Percentiles rank a stretch among this genome's conserved stretches.
These are phyloP conservation scores for Pinna nobilis DNA, from an alignment of 1,140 invertebrate genomes.

Conservation along the genomic window DNA sequence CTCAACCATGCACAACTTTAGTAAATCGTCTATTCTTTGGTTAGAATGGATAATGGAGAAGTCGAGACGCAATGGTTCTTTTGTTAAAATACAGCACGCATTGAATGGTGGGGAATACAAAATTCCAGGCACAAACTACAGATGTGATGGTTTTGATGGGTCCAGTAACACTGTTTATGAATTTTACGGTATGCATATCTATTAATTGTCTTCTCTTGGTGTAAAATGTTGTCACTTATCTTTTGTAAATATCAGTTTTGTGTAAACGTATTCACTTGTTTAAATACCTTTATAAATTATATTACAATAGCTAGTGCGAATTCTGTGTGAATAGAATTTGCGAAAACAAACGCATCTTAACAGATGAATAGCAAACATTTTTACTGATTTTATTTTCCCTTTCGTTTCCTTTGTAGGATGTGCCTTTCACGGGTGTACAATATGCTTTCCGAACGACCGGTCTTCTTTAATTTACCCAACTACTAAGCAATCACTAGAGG, in stretches of 20 bases:
- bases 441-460: constrained; percentile 29
- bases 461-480: not conserved
- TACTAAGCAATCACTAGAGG: constrained; percentile 27
- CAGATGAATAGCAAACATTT: no score
- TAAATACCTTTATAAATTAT: no score
- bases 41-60: constrained; percentile 26
- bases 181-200: constrained; percentile 5
- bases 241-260: no score
- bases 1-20: constrained; percentile 18
- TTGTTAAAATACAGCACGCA: constrained; percentile 10
- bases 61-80: not conserved
- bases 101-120: constrained; percentile 15
- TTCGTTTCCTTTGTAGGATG: constrained; percentile 13
- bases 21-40: constrained; percentile 33
- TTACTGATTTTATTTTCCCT: not conserved
- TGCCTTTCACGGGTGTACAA: constrained; percentile 48
- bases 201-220: not conserved
- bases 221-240: no score
- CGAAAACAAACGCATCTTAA: no score
- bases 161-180: constrained; percentile 8
- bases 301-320: no score
- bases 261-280: no score
- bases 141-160: constrained; percentile 19
- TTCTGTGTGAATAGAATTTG: no score
- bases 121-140: constrained; percentile 22